phyloP scores from a whole-genome alignment of 30 jellyfish, hydroid and myxozoan species.

The Morbakka virulenta region DNA sequence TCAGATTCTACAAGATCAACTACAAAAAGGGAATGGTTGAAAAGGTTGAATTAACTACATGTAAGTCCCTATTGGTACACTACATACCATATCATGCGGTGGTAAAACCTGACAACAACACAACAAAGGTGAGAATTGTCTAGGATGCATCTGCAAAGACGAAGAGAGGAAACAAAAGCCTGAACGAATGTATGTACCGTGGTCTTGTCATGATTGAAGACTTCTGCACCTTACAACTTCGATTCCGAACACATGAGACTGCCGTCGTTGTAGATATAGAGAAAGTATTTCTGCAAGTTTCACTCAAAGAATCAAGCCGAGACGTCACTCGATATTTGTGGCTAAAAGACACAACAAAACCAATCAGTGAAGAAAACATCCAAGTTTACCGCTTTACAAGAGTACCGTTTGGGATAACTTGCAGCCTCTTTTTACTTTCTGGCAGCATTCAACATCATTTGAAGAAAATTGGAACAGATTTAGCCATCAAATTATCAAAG shows the following conservation, averaged over 20 bases:
- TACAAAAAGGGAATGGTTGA: constrained; percentile 1
- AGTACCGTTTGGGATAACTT: too few species aligned
- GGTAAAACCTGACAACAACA: constrained; percentile 2
- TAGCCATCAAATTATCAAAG: neutral
- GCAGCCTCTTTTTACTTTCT: too few species aligned
- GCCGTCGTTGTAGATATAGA: constrained; percentile 25
- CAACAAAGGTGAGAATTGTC: constrained; percentile 28
- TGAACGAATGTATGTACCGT: constrained; percentile 20
- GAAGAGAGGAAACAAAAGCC: constrained; percentile 12
- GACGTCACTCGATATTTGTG: constrained; percentile 40
- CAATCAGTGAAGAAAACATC: too few species aligned
- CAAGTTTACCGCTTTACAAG: too few species aligned
- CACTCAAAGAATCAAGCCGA: constrained; percentile 15
- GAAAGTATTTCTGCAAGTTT: constrained; percentile 28
- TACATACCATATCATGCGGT: constrained; percentile 43
- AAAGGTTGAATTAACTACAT: too few species aligned
- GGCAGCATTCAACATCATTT: too few species aligned
- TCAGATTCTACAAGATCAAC: constrained; percentile 13
- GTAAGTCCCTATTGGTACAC: neutral
- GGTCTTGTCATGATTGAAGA: constrained; percentile 43
- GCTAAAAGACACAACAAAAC: constrained; percentile 33
- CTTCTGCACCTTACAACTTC: constrained; percentile 6
- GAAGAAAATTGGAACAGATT: neutral
- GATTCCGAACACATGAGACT: constrained; percentile 12
- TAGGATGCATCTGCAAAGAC: constrained; percentile 39